Base-by-base conservation (phyloP, 1,140 invertebrate genomes). In the Cydia fagiglandana region DNA sequence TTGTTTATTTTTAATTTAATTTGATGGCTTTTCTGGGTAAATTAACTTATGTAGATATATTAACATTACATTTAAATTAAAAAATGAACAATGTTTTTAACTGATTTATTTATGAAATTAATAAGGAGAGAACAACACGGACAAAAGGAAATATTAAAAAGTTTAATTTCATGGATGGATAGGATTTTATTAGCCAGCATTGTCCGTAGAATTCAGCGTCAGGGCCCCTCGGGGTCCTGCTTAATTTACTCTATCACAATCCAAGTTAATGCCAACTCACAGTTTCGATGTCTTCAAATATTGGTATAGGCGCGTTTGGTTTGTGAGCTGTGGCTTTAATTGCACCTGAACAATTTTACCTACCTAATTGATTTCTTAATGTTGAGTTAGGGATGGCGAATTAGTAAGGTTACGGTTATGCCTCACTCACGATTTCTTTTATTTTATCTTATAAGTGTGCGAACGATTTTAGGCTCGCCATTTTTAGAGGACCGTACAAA, bases 281-380 rank as follows among this genome's bases (percentile, higher is more conserved):
- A 15, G 15, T 34, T 34, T 34, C 64, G 64, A 68, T 68, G 28
- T 68, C 24, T n/a, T 68, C 64, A 68, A 68, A 68, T 68, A 68
- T 68, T 68, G 30, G 28, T 6, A 34, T n/a, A 68, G 28, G 64
- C 24, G 15, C 5, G 64, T n/a, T 68, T 68, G 13, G 9, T 68
- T 68, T 68, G 64, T 13, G 64, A 68, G 24, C 9, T n/a, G 64
- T 12, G 0, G 13, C n/a, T 53, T 53, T 53, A 53, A 17, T 15
- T 15, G 45, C 6, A 53, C 6, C 50, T 53, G 6, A 7, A 17
- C 15, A 17, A n/a, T n/a, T 53, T 53, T 17, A 17, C 7, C n/a
- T n/a, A 53, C n/a, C n/a, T n/a, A n/a, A n/a, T 53, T 53, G 50
- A 4, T 53, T 53, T 17, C 12, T 17, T 53, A 17, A 53, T 5